phyloP scores from a whole-genome alignment of 2,113 vertebrate species.

The Meles meles region DNA sequence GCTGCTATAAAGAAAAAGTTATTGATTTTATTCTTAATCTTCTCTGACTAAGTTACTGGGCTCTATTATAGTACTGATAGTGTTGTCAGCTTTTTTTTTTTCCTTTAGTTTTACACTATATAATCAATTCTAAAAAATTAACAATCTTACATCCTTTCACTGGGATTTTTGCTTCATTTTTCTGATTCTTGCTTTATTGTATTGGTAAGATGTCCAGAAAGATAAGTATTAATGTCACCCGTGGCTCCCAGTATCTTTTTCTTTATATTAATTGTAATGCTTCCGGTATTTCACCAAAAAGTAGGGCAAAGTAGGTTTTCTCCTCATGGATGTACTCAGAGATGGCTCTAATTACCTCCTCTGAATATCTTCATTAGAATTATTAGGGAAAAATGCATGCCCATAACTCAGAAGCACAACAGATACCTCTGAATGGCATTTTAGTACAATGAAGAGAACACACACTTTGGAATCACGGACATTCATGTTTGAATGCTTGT shows the following conservation, averaged over 20 bases:
- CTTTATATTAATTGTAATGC: not conserved
- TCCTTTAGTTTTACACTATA: not conserved
- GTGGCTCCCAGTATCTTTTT: not conserved
- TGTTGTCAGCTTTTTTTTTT: not conserved
- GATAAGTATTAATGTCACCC: not conserved
- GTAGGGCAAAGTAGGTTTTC: not conserved
- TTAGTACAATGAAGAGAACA: not conserved
- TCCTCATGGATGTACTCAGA: not conserved
- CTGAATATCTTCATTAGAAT: not conserved
- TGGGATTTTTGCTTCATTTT: not conserved
- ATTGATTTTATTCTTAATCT: not conserved
- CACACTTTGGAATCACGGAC: not conserved
- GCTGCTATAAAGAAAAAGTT: not conserved
- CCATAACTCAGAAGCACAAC: not conserved
- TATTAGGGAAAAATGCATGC: not conserved
- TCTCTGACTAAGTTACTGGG: not conserved
- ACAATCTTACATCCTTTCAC: not conserved
- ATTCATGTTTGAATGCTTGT: not conserved
- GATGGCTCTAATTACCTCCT: not conserved
- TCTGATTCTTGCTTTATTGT: not conserved
- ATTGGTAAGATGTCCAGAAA: not conserved
- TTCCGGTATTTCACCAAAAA: not conserved
- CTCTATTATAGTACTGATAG: not conserved
- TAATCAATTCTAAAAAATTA: not conserved
- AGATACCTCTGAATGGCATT: not conserved